phyloP scores from a whole-genome alignment of 64 coral and sea anemone genomes.

The Montipora efflorescens region DNA sequence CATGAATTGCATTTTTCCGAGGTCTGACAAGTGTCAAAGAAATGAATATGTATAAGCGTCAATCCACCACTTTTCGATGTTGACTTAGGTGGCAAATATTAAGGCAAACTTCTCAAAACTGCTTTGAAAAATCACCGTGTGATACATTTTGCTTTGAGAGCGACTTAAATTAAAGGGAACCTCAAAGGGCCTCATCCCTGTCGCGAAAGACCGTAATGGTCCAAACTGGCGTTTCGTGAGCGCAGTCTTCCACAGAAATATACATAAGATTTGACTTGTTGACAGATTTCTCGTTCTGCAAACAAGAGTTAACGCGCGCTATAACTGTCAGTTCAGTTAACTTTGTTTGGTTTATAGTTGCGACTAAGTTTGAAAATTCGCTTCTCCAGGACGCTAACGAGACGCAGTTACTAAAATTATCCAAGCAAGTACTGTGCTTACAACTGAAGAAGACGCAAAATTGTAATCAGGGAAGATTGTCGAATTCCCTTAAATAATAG shows the following conservation, averaged over 20 bases:
- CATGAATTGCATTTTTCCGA: background rate
- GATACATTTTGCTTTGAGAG: background rate
- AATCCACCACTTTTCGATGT: slow-evolving; percentile 4
- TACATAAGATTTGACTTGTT: background rate
- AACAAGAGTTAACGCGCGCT: background rate
- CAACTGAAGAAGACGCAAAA: background rate
- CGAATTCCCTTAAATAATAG: background rate
- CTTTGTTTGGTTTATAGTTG: background rate
- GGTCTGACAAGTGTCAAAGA: background rate
- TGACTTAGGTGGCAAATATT: slow-evolving; percentile 18
- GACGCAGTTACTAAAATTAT: background rate
- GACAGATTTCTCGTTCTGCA: background rate
- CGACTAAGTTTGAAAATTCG: background rate
- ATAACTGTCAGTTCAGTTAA: slow-evolving; percentile 5
- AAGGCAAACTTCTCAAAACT: background rate
- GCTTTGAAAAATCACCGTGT: background rate
- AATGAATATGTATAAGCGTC: slow-evolving; percentile 56
- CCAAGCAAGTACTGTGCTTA: background rate
- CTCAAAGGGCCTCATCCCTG: background rate
- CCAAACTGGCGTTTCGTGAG: no score
- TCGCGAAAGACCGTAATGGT: background rate
- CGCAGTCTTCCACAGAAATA: no score
- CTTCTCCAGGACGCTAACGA: background rate
- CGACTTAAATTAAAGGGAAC: background rate
- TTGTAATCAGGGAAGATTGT: background rate